Evolutionary conservation across 1,140 invertebrate species (phyloP), one percentile per base, ranked within the genome.

Genomic region (Macrosteles quadrilineatus): DNA sequence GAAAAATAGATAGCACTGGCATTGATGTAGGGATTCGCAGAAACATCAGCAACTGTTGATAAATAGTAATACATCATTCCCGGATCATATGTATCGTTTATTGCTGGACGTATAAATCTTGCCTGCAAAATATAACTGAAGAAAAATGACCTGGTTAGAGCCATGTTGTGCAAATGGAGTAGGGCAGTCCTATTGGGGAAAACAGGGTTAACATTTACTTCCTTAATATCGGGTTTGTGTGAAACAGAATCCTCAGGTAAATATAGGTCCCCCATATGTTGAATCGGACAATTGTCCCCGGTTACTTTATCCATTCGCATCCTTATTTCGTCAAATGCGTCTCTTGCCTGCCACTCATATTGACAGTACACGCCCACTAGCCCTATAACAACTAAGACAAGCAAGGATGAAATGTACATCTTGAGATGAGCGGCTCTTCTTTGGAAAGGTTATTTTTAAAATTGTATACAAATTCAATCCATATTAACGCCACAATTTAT

Each of bases 61-160:
- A 98, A 82, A 77, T 98, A 97, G 77, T 98, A 97, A 78, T 99
- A 99, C 94, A 98, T 96, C 88, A 99, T 94, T 67, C 97, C 96
- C 0, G 97, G 96, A 83, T 98, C 96, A 72, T 96, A 94, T 0
- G 93, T 93, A 76, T 96, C 93, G 78, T 95, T 94, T 21, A 93
- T 94, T 17, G 92, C 92, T 0, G 93, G 93, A 47, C 93, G 82
- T 72, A 95, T 95, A 74, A 95, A 96, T 72, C 92, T 83, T 0
- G 93, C 92, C 79, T 98, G 96, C 0, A 98, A 85, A 53, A 98
- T 96, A 74, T 97, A 97, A 80, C 94, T 96, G 90, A 93, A 98
- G 80, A 95, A 98, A 80, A 97, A 98, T 0, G 95, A 93, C 73
- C 96, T 83, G 78, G 90, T 97, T 75, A 98, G 82, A n/a, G 96